A percentile compares a stretch with the other conserved stretches of the same genome.
Evolutionary conservation across 2,888 invertebrate species (phyloP).

Genomic region (Phytoseiulus persimilis): DNA sequence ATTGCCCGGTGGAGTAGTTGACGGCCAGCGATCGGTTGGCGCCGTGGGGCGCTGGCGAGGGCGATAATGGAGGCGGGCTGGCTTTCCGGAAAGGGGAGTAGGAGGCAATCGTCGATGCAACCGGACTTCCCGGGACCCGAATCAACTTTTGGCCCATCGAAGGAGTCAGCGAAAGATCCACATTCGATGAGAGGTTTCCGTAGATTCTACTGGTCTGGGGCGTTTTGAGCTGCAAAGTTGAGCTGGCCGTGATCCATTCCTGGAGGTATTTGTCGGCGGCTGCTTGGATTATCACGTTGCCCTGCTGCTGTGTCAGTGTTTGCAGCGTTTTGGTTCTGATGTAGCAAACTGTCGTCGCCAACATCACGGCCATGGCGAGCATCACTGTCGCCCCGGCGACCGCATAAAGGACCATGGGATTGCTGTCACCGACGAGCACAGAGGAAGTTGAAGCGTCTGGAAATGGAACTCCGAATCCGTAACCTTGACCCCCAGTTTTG

Average conservation of each 20-base stretch:
- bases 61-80: slow-evolving; percentile 6
- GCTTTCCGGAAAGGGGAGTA: slow-evolving; percentile 23
- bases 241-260: slow-evolving; percentile 33
- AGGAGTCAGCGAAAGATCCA: neutral
- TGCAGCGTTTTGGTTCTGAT: slow-evolving; percentile 6
- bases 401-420: slow-evolving; percentile 15
- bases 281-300: slow-evolving; percentile 20
- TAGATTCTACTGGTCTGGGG: neutral
- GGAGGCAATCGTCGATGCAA: slow-evolving; percentile 18
- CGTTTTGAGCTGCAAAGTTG: neutral
- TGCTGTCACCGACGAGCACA: neutral
- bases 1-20: slow-evolving; percentile 20
- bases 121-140: slow-evolving; percentile 16
- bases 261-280: slow-evolving; percentile 21
- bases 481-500: too few species aligned
- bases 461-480: neutral
- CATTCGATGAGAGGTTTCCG: neutral
- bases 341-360: slow-evolving; percentile 15
- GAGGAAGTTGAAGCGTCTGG: neutral
- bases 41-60: neutral
- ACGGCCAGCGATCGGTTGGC: slow-evolving; percentile 12
- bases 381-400: slow-evolving; percentile 20
- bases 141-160: neutral
- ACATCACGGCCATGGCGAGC: slow-evolving; percentile 18
- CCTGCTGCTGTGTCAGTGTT: neutral